A percentile compares a stretch with the other conserved stretches of the same genome.
Conservation (phyloP, 2,113 vertebrate genomes). For the Cottus gobio region DNA sequence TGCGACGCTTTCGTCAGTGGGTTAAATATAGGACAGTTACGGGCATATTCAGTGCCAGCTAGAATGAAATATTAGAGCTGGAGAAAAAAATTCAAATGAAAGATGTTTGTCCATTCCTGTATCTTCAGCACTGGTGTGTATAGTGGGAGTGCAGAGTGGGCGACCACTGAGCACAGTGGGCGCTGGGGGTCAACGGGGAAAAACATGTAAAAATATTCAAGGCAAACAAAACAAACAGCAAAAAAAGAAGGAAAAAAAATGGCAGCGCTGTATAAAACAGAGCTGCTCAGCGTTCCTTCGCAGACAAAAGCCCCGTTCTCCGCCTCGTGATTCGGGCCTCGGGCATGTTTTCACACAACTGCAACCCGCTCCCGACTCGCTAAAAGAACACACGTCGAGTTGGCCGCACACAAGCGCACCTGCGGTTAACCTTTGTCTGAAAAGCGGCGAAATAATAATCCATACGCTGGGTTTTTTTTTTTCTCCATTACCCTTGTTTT, state of each 20-base stretch:
- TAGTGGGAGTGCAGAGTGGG: neutral
- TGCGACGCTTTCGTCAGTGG: neutral
- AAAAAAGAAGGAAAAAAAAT: neutral
- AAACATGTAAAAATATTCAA: neutral
- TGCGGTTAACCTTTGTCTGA: slow-evolving; percentile 54
- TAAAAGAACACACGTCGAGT: slow-evolving; percentile 30
- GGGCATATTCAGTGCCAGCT: neutral
- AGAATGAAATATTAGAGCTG: neutral
- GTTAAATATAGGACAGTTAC: slow-evolving; percentile 31
- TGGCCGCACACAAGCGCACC: slow-evolving; percentile 34
- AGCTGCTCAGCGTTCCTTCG: neutral
- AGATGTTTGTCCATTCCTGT: neutral
- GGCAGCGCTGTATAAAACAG: slow-evolving; percentile 3
- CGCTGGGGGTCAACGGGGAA: neutral
- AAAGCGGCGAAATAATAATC: slow-evolving; percentile 57
- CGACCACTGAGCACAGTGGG: neutral
- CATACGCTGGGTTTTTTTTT: slow-evolving; percentile 9
- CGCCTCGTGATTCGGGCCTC: slow-evolving; percentile 19
- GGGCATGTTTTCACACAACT: slow-evolving; percentile 14
- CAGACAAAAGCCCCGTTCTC: slow-evolving; percentile 9
- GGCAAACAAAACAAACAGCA: neutral
- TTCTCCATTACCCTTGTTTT: slow-evolving; percentile 45
- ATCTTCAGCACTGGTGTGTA: neutral
- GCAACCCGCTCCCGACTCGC: neutral
- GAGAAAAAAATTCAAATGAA: neutral